Base-by-base conservation (phyloP, 2,888 invertebrate species). In the Microctonus aethiopoides region DNA sequence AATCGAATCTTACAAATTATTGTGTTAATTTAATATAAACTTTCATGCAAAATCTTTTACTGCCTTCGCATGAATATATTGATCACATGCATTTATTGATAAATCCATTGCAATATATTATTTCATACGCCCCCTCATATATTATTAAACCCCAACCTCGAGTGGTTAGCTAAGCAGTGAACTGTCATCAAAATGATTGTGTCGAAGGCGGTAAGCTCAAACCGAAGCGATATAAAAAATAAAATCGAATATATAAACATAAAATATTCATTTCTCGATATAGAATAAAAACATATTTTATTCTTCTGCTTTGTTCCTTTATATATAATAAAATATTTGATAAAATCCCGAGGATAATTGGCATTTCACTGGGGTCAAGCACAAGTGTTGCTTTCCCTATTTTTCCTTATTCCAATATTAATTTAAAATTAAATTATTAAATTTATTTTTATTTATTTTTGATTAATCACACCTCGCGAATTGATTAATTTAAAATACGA, bases 361-460 rank as follows among this genome's bases (percentile, higher is more conserved):
- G 78, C 81, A 79, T 85, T 86, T 86, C 84, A 85, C 79, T 85
- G 85, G 85, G 85, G 84, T 86, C 86, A 83, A 85, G 86, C 86
- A 82, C 83, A 83, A 84, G 82, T 85, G 83, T 85, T 80, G 78
- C 81, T 80, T n/a, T n/a, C 83, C 81, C 84, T 81, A 81, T 81
- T 83, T 81, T 83, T 77, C 66, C 41, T 66, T 56, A 68, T 22
- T 62, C 83, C 80, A 76, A 76, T 85, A 84, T 83, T 84, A 77
- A 9, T 24, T 62, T 29, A 7, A 41, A 5, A n/a, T 13, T n/a
- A 16, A 26, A 46, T 41, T 1, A 24, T n/a, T 2, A 26, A 9
- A 62, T 29, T 26, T 26, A 66, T 46, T 22, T 36, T 5, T 34
- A 1, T 20, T 24, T 29, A n/a, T 16, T 4, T 10, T 24, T 78